Conservation (phyloP, 2,797 vertebrate species). For the Myotis findleyi region DNA sequence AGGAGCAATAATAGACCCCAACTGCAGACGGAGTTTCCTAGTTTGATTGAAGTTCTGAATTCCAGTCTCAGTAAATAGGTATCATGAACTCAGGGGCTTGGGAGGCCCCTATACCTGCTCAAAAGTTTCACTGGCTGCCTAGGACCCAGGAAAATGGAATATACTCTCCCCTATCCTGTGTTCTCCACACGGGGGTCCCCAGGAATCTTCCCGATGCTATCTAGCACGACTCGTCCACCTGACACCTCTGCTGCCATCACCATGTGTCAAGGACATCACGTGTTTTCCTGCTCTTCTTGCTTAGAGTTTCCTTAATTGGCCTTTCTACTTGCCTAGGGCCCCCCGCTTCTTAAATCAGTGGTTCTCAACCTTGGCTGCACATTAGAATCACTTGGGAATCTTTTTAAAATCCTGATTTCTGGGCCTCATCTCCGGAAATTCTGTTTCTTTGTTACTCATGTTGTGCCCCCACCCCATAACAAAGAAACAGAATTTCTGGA, state of each 20-base stretch:
- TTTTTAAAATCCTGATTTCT: too few relatives aligned
- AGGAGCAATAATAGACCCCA: neutral
- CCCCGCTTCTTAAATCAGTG: neutral
- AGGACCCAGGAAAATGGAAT: neutral
- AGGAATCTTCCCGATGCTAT: neutral
- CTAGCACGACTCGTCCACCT: neutral
- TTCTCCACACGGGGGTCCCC: neutral
- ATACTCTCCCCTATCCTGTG: neutral
- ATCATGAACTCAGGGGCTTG: neutral
- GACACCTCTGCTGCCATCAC: neutral
- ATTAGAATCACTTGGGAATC: too few relatives aligned
- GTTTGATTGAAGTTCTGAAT: neutral
- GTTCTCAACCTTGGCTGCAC: too few relatives aligned
- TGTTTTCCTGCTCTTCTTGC: neutral
- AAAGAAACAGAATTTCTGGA: too few relatives aligned
- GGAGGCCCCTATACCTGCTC: neutral
- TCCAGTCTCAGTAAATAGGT: neutral
- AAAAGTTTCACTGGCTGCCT: neutral
- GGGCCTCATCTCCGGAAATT: too few relatives aligned
- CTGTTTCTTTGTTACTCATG: too few relatives aligned
- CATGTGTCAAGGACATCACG: neutral
- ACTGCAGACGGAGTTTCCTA: neutral
- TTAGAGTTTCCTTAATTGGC: neutral
- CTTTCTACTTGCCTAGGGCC: neutral
- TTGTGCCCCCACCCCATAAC: too few relatives aligned